Conservation (phyloP, 2,113 vertebrate species). For the Larimichthys crocea region DNA sequence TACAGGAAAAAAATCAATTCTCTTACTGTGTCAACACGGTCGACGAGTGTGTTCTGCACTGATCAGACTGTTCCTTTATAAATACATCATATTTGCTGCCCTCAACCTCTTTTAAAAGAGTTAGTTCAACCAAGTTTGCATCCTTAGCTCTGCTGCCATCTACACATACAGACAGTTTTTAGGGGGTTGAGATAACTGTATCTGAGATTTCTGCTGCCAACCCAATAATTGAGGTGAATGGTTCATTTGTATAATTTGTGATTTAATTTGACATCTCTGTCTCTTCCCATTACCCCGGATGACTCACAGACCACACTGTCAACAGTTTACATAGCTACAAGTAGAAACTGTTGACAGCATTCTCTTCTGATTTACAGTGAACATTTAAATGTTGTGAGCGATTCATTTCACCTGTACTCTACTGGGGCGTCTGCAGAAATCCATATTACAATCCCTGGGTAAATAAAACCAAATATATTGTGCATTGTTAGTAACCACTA, state of each 20-base stretch:
- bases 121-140: background rate
- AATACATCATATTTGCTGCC: background rate
- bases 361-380: background rate
- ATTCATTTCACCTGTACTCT: background rate
- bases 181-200: background rate
- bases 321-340: background rate
- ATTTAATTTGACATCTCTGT: conserved; percentile 7
- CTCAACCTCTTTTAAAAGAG: background rate
- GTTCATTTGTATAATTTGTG: background rate
- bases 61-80: background rate
- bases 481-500: background rate
- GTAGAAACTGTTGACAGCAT: background rate
- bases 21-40: background rate
- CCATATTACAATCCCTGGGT: background rate
- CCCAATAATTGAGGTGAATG: background rate
- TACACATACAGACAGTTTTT: background rate
- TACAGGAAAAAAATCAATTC: conserved; percentile 35
- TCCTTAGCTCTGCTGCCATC: background rate
- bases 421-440: background rate
- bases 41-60: background rate
- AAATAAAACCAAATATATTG: background rate
- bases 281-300: background rate
- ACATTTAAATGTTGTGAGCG: background rate
- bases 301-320: background rate
- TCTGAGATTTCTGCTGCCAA: background rate